Base-by-base conservation (phyloP, 1,140 invertebrate species). In the Lucilia sericata region DNA sequence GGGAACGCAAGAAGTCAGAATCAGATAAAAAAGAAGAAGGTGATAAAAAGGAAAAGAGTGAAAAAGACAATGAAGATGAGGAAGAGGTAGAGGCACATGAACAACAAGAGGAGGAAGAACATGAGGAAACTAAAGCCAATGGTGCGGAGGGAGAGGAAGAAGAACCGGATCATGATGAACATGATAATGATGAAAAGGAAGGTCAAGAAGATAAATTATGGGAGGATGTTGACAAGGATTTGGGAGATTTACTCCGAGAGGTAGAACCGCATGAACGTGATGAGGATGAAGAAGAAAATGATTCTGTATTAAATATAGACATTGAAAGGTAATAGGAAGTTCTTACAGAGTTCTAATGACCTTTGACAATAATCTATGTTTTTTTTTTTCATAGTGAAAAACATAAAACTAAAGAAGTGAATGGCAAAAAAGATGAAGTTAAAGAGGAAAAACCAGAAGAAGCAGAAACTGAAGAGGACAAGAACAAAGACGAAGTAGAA, bases 161-260 rank as follows among this genome's bases (percentile, higher is more conserved):
- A 86, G 92, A 93, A 84, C 91, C 92, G 83, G 80, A 21, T 47
- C 75, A n/a, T 76, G 88, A 86, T 65, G 89, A 87, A 83, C 88
- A 87, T 5, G 88, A 86, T 21, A 88, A 82, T 47, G 80, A 89
- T 17, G 90, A 90, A 19, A 91, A 92, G 21, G 91, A 92, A 86
- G 92, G 91, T 0, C 94, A 92, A 76, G 94, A 95, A 87, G 94
- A 95, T 85, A 95, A 94, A 86, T 85, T 95, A 9, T 95, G 94
- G 94, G 94, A 94, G 21, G 94, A 95, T 89, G 94, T 95, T 10
- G 95, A 96, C 87, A 95, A 96, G 88, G 94, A 95, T 88, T 91
- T 96, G 75, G 94, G 94, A 1, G 95, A 95, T 85, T 91, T 95
- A 30, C 88, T 95, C 7, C 92, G 93, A 51, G 94, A 95, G 90